Evolutionary conservation across 2,113 vertebrate genomes (phyloP).

Genomic region (Pluvialis apricaria): DNA sequence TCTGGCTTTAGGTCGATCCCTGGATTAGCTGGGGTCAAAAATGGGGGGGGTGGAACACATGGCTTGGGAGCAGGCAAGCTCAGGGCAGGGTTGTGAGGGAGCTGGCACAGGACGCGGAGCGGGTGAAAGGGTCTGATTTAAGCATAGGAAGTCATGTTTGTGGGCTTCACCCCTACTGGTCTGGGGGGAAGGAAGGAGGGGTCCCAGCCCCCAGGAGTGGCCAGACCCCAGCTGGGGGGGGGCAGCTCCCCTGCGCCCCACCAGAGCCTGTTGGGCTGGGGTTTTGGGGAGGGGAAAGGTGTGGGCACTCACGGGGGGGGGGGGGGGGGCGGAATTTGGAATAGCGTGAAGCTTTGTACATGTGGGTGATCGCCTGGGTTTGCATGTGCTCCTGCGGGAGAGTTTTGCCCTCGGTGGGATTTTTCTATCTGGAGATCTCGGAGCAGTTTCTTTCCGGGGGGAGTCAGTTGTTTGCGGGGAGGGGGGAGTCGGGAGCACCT

Average conservation of each 20-base stretch:
- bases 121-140: neutral
- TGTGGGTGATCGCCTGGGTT: neutral
- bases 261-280: neutral
- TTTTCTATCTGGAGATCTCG: slow-evolving; percentile 16
- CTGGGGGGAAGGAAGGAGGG: neutral
- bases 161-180: neutral
- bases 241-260: neutral
- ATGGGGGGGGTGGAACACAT: no score
- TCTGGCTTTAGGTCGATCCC: neutral
- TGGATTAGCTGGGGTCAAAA: neutral
- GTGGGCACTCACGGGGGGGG: neutral
- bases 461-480: slow-evolving; percentile 8
- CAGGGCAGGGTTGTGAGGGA: neutral
- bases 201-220: neutral
- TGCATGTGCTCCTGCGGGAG: neutral
- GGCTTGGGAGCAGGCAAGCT: neutral
- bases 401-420: neutral
- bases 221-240: neutral
- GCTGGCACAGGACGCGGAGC: neutral
- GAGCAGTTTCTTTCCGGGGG: neutral
- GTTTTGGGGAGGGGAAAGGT: slow-evolving; percentile 6
- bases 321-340: no score
- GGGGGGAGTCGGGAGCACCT: neutral
- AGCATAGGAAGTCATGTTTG: neutral
- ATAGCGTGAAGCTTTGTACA: neutral